phyloP scores from a whole-genome alignment of 2,888 invertebrate species.

The Cantharis flavilabris region DNA sequence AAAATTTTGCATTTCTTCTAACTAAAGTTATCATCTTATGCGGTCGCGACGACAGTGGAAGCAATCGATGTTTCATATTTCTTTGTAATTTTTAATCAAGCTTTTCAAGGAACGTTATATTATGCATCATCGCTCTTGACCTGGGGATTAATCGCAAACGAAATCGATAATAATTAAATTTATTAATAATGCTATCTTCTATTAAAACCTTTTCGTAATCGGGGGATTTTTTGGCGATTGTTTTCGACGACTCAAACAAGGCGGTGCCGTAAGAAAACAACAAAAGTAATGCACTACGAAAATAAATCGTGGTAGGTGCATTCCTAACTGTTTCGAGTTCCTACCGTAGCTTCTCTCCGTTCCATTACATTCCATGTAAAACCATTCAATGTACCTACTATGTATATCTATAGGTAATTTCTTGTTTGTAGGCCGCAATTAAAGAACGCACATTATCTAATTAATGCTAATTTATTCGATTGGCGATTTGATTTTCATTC shows the following conservation, averaged over 20 bases:
- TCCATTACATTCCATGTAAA: not conserved
- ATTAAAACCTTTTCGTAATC: not conserved
- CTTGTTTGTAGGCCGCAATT: not conserved
- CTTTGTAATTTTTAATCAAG: not conserved
- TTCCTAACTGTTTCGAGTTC: conserved; percentile 20
- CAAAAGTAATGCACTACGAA: conserved; percentile 20
- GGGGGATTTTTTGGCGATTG: not conserved
- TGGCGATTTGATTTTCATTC: not conserved
- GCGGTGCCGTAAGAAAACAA: conserved; percentile 13
- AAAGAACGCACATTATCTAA: not conserved
- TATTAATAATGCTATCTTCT: not conserved
- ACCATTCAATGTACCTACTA: not conserved
- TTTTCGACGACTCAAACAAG: not conserved
- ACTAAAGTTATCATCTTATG: not conserved
- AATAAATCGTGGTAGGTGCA: conserved; percentile 20
- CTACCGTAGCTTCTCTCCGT: not conserved
- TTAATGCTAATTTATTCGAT: not conserved
- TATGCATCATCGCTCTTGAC: not conserved
- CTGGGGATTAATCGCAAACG: not conserved
- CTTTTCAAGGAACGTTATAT: not conserved
- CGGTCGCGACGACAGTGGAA: not conserved
- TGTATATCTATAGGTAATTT: not conserved
- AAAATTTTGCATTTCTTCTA: not conserved
- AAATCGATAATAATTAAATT: not conserved
- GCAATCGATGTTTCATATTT: not conserved